Percentiles rank a stretch among this genome's conserved stretches.
These are phyloP conservation scores for Aphelocoma californica DNA, from an alignment of 2,797 vertebrate species.

Conservation along the genomic window DNA sequence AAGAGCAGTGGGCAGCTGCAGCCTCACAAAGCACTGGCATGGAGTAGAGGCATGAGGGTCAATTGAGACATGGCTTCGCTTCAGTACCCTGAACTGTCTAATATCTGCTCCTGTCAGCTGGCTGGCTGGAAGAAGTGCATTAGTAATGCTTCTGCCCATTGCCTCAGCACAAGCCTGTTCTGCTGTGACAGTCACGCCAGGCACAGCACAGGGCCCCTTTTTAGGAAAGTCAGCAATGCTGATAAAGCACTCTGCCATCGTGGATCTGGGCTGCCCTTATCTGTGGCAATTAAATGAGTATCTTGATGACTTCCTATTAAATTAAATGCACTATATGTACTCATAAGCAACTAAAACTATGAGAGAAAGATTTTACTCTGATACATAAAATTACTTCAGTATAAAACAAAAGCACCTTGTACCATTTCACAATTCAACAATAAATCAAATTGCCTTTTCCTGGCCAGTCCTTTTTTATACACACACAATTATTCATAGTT, in stretches of 20 bases:
- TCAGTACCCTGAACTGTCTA: conserved; percentile 2
- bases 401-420: conserved; percentile 20
- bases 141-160: neutral
- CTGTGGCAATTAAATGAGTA: conserved; percentile 4
- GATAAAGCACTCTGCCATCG: neutral
- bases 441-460: conserved; percentile 9
- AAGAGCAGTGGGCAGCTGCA: neutral
- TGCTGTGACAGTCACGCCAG: neutral
- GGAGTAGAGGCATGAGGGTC: neutral
- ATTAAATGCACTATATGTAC: neutral
- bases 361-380: conserved; percentile 2
- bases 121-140: conserved; percentile 10
- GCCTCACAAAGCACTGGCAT: neutral
- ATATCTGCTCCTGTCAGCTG: conserved; percentile 26
- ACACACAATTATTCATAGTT: neutral
- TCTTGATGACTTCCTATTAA: conserved; percentile 1
- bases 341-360: neutral
- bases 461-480: neutral
- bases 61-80: neutral
- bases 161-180: conserved; percentile 18
- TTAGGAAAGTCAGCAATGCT: conserved; percentile 19
- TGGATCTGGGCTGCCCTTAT: neutral
- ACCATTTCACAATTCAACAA: neutral
- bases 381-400: neutral
- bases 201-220: neutral